Evolutionary conservation across 2,113 vertebrate genomes (phyloP).

Genomic region (Athene cunicularia): DNA sequence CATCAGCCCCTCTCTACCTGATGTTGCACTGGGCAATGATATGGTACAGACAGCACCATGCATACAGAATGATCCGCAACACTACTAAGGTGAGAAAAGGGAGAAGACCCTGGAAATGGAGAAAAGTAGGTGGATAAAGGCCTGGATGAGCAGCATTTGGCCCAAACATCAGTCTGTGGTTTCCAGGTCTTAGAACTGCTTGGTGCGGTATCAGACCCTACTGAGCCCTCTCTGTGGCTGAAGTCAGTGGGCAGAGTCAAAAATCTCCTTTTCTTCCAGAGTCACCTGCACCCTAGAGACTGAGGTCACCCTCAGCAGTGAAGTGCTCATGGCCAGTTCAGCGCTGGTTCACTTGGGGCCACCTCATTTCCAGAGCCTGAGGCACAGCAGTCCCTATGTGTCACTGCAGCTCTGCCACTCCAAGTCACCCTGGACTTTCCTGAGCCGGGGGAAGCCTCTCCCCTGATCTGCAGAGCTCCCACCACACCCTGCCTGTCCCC

Average conservation of each 20-base stretch:
- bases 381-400: neutral
- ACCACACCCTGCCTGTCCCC: neutral
- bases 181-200: neutral
- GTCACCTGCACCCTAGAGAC: neutral
- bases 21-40: neutral
- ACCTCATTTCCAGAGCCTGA: neutral
- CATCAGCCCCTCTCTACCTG: rapidly evolving
- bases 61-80: neutral
- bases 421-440: neutral
- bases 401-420: neutral
- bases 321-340: neutral
- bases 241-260: neutral
- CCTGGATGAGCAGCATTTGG: neutral
- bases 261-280: neutral
- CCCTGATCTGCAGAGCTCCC: neutral
- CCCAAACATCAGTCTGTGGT: neutral
- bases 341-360: neutral
- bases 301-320: neutral
- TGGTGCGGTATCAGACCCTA: neutral
- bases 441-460: neutral
- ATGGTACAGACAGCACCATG: neutral
- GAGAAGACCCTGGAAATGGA: neutral
- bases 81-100: neutral
- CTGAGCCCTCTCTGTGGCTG: neutral
- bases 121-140: neutral